Conservation (phyloP, 2,888 invertebrate genomes). For the Rhagium mordax region DNA sequence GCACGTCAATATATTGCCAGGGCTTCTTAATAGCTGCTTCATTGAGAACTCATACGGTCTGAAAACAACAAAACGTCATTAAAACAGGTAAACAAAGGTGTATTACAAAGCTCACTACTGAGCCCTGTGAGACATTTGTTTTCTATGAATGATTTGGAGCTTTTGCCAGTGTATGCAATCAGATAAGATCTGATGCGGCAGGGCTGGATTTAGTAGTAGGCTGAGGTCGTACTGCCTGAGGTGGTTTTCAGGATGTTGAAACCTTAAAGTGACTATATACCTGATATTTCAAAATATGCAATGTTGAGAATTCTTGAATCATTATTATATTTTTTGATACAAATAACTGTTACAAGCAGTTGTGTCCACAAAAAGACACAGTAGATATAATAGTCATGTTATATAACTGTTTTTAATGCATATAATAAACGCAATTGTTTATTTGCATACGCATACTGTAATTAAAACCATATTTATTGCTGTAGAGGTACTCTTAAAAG, state of each 20-base stretch:
- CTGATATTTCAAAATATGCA: no score
- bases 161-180: no score
- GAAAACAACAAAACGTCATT: not conserved
- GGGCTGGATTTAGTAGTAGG: no score
- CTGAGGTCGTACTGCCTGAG: no score
- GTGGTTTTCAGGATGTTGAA: no score
- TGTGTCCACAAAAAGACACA: not conserved
- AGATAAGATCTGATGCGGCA: no score
- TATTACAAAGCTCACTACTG: no score
- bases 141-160: no score
- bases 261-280: no score
- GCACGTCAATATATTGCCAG: not conserved
- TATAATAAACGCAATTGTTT: conserved; percentile 12
- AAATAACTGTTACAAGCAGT: not conserved
- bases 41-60: conserved; percentile 1
- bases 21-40: not conserved
- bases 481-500: not conserved
- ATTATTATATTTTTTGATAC: not conserved
- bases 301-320: no score
- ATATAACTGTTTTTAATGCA: conserved; percentile 18
- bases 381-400: not conserved
- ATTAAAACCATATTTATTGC: not conserved
- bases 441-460: not conserved
- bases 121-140: no score
- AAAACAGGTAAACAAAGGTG: not conserved